Percentiles rank a stretch among this genome's conserved stretches.
phyloP scores from a whole-genome alignment of 2,113 vertebrate genomes.

The Nyctibius bracteatus region DNA sequence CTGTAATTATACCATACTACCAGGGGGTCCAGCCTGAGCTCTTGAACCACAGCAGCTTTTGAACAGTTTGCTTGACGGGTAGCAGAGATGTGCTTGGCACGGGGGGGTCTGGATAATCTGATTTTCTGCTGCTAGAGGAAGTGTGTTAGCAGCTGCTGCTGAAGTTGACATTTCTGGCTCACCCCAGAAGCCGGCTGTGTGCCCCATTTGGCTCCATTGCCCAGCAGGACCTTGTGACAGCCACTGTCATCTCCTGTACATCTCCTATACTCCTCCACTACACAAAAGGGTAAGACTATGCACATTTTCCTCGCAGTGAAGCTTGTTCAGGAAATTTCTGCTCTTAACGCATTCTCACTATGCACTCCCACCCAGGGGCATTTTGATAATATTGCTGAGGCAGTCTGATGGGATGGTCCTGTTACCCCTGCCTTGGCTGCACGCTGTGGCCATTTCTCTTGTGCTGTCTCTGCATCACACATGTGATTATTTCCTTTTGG shows the following conservation, averaged over 20 bases:
- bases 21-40: conserved; percentile 9
- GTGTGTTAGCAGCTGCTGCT: conserved; percentile 28
- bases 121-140: not conserved
- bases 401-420: not conserved
- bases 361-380: not conserved
- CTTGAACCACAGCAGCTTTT: conserved; percentile 28
- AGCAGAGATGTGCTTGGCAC: not conserved
- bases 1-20: not conserved
- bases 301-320: not conserved
- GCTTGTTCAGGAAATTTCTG: not conserved
- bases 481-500: not conserved
- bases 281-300: not conserved
- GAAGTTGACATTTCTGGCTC: not conserved
- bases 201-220: not conserved
- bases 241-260: not conserved
- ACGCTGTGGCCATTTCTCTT: not conserved
- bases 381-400: not conserved
- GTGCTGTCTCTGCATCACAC: not conserved
- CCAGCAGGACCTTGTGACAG: not conserved
- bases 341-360: not conserved
- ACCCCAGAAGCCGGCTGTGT: not conserved
- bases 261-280: not conserved
- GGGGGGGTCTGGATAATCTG: not conserved
- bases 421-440: not conserved
- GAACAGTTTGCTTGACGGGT: not conserved